Base-by-base conservation (phyloP, 2,797 vertebrate genomes). In the Nyctalus aviator region DNA sequence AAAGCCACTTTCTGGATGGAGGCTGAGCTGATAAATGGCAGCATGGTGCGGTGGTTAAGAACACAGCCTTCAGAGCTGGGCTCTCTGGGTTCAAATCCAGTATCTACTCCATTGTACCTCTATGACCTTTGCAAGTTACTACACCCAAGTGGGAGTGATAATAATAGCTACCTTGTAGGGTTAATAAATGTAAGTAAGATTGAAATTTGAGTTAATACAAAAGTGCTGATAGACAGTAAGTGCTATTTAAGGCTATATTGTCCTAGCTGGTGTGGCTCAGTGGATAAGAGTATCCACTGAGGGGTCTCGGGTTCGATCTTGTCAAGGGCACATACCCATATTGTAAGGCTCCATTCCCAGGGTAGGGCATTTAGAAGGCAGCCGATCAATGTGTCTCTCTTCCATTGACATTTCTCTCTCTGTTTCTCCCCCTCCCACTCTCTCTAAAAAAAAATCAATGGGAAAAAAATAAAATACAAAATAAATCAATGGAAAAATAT, bases 61-160 rank as follows among this genome's bases (percentile, higher is more conserved):
- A 30, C 15, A 55, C 30, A 81, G 50, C 23, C 66, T n/a, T 27
- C 30, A 25, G 35, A 85, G 37, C 35, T 15, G 25, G 14, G 59
- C 17, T n/a, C 0, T 30, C 71, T 21, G 59, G 48, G 30, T 57
- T 69, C 69, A 68, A 7, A 50, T 50, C 81, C 37, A 27, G 5
- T 37, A 3, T n/a, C 32, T 35, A 37, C 8, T 4, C 23, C 9
- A 3, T 12, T 25, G 37, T 15, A 44, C 25, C 57, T 41, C 0
- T 21, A 14, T 17, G 53, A 68, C 32, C 20, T 44, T 30, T 75
- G 11, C 9, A 64, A 81, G 15, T 78, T 64, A 73, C 64, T 57
- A 9, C 62, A 69, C 37, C 69, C 93, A 64, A 91, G 66, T 57
- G 46, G 41, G 66, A 48, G 41, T 90, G n/a, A 77, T 20, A 75